Conservation (phyloP, 2,113 vertebrate species). For the Brachyistius frenatus region DNA sequence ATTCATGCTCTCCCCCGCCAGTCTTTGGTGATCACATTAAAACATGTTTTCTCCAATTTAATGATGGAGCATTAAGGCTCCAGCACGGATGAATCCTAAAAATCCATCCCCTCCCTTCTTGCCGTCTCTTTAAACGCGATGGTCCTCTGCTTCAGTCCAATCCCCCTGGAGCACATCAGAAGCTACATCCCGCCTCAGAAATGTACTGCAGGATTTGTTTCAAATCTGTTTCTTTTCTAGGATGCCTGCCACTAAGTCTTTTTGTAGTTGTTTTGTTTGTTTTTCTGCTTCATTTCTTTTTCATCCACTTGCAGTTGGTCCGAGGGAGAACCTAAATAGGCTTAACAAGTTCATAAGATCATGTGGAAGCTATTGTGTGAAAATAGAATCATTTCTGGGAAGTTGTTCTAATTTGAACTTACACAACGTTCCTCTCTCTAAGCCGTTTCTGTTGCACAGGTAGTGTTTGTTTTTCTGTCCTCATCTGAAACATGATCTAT, state of each 20-base stretch:
- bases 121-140: constrained; percentile 13
- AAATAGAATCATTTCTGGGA: constrained; percentile 2
- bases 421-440: constrained; percentile 10
- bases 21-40: constrained; percentile 57
- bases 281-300: constrained; percentile 47
- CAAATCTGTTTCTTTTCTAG: constrained; percentile 61
- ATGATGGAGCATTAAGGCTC: constrained; percentile 57
- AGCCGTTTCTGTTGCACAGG: constrained; percentile 1
- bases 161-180: constrained; percentile 70
- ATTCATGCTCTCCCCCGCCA: constrained; percentile 27
- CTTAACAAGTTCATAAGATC: constrained; percentile 22
- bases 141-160: constrained; percentile 49
- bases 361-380: constrained; percentile 1
- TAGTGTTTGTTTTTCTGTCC: constrained; percentile 17
- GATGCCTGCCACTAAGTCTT: constrained; percentile 59
- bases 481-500: constrained; percentile 43
- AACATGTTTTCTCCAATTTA: constrained; percentile 53
- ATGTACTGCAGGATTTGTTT: constrained; percentile 67
- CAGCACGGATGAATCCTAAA: constrained; percentile 33
- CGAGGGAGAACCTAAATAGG: constrained; percentile 27
- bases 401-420: constrained; percentile 27
- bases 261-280: constrained; percentile 52
- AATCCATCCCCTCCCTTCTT: constrained; percentile 15
- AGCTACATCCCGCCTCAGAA: constrained; percentile 55
- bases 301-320: constrained; percentile 40